phyloP scores from a whole-genome alignment of 2,797 vertebrate species.

The Enteromius mattozi region DNA sequence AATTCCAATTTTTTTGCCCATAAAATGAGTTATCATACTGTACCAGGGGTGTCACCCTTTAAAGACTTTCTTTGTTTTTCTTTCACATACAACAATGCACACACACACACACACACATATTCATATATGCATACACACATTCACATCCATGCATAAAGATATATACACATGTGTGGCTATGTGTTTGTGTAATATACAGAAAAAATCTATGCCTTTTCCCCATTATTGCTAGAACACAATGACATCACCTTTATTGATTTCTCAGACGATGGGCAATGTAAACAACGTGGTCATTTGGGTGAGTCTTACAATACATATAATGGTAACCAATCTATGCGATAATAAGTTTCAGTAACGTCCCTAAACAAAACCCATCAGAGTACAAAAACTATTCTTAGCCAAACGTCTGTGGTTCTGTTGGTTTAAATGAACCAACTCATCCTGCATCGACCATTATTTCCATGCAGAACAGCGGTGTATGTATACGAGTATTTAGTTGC shows the following conservation, averaged over 20 bases:
- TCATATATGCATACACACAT: background rate
- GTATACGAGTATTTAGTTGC: background rate
- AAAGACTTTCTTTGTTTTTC: background rate
- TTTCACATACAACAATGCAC: background rate
- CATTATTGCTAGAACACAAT: slow-evolving; percentile 31
- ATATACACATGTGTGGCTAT: background rate
- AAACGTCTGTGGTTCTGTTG: background rate
- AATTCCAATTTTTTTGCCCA: background rate
- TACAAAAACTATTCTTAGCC: background rate
- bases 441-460: background rate
- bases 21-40: too few relatives aligned
- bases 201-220: background rate
- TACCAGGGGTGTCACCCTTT: background rate
- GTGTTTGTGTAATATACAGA: background rate
- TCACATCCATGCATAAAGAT: background rate
- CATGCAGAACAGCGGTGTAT: background rate
- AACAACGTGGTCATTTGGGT: slow-evolving; percentile 52
- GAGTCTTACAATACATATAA: background rate
- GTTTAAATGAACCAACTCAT: background rate
- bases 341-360: slow-evolving; percentile 21
- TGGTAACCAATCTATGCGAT: background rate
- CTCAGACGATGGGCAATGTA: slow-evolving; percentile 48
- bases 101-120: background rate
- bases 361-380: background rate
- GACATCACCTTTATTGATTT: slow-evolving; percentile 65